Evolutionary conservation across 1,140 invertebrate genomes (phyloP).

Genomic region (Dreissena polymorpha): DNA sequence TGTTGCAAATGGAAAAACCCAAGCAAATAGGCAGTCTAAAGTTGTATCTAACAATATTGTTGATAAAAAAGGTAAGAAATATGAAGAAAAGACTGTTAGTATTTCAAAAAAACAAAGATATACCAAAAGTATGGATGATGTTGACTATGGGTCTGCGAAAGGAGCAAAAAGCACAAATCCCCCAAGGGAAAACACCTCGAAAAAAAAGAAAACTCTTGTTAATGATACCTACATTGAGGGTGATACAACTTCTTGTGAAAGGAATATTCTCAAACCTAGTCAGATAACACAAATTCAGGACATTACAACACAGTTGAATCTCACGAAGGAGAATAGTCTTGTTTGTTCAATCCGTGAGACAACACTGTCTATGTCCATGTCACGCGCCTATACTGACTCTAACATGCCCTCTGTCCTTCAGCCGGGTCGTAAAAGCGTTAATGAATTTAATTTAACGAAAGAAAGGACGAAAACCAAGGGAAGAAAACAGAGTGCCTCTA

Average conservation of each 20-base stretch:
- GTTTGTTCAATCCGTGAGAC: constrained; percentile 45
- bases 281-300: constrained; percentile 32
- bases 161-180: background rate
- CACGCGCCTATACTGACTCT: constrained; percentile 60
- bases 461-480: constrained; percentile 13
- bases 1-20: background rate
- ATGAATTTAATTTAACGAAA: constrained; percentile 64
- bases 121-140: background rate
- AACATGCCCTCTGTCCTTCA: constrained; percentile 45
- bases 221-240: constrained; percentile 42
- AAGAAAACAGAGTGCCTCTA: constrained; percentile 11
- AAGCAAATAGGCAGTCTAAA: background rate
- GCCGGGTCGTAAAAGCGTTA: constrained; percentile 63
- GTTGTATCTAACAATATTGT: too few species aligned
- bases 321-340: constrained; percentile 43
- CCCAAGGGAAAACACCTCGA: background rate
- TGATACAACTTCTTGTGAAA: background rate
- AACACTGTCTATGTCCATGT: constrained; percentile 64
- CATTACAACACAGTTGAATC: constrained; percentile 42
- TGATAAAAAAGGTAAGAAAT: background rate
- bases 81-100: background rate
- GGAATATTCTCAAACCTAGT: background rate
- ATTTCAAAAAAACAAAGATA: background rate
- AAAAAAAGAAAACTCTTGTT: constrained; percentile 25
- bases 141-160: background rate